Conservation (phyloP, 2,888 invertebrate genomes). For the Sphaerophoria taeniata region DNA sequence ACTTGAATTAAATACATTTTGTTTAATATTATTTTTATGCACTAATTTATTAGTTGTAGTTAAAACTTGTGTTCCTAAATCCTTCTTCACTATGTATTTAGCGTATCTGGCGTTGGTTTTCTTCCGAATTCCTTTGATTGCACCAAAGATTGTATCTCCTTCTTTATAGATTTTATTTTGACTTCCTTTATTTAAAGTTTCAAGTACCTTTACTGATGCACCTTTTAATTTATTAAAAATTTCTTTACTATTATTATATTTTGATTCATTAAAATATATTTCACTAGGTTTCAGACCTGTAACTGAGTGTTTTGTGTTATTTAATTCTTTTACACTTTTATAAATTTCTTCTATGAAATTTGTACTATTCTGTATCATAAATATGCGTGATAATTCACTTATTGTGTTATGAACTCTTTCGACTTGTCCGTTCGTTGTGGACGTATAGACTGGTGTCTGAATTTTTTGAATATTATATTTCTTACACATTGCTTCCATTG, state of each 20-base stretch:
- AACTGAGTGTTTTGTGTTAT: constrained; percentile 3
- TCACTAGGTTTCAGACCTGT: neutral
- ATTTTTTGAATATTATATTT: neutral
- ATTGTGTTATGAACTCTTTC: constrained; percentile 2
- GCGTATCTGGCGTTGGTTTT: neutral
- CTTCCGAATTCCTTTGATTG: neutral
- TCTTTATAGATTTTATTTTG: neutral
- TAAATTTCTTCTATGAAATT: constrained; percentile 16
- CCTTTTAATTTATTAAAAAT: neutral
- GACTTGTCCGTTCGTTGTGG: neutral
- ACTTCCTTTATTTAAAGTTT: neutral
- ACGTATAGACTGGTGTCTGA: neutral
- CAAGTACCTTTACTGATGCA: neutral
- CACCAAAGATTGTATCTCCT: neutral
- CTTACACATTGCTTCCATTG: neutral
- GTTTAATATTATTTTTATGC: constrained; percentile 7
- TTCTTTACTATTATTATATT: constrained; percentile 6
- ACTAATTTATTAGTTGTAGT: neutral
- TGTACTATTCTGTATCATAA: constrained; percentile 12
- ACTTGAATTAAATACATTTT: neutral
- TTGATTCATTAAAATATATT: neutral
- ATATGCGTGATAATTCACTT: neutral
- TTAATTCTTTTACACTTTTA: constrained; percentile 13
- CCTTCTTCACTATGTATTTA: neutral
- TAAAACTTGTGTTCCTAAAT: neutral